Percentiles rank a stretch among this genome's conserved stretches.
phyloP scores from a whole-genome alignment of 2,888 invertebrate genomes.

The Argyra leucocephala region DNA sequence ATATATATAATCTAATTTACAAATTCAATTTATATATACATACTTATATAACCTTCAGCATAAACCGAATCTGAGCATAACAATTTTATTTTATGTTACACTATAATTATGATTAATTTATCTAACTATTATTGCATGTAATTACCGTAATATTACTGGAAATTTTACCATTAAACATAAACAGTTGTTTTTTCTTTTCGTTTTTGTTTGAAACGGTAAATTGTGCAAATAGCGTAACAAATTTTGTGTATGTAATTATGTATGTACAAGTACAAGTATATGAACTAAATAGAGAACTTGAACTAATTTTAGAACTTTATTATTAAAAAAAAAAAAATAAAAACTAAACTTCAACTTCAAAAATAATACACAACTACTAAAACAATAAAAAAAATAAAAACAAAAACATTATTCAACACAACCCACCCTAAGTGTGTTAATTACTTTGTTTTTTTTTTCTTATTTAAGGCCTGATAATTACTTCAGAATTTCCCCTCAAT shows the following conservation, averaged over 20 bases:
- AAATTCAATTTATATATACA: too few species aligned
- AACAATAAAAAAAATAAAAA: neutral
- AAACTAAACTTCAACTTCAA: neutral
- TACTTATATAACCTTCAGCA: slow-evolving; percentile 12
- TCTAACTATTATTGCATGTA: neutral
- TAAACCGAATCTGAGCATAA: neutral
- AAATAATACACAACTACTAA: neutral
- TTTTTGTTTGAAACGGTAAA: neutral
- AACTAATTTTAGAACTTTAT: slow-evolving; percentile 1
- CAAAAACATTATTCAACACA: neutral
- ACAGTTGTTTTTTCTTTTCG: neutral
- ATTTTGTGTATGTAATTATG: neutral
- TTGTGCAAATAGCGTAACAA: neutral
- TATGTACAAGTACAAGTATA: too few species aligned
- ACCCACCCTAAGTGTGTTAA: neutral
- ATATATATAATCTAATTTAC: too few species aligned
- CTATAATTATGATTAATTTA: slow-evolving; percentile 4
- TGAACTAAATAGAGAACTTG: neutral
- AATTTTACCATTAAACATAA: neutral
- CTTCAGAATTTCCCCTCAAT: too few species aligned
- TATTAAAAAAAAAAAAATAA: neutral
- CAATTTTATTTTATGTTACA: neutral
- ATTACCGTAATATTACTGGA: slow-evolving; percentile 3
- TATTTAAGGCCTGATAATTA: too few species aligned
- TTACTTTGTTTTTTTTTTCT: neutral